A percentile compares a stretch with the other conserved stretches of the same genome.
phyloP scores from a whole-genome alignment of 2,888 invertebrate genomes.

The Ellobium chinense region DNA sequence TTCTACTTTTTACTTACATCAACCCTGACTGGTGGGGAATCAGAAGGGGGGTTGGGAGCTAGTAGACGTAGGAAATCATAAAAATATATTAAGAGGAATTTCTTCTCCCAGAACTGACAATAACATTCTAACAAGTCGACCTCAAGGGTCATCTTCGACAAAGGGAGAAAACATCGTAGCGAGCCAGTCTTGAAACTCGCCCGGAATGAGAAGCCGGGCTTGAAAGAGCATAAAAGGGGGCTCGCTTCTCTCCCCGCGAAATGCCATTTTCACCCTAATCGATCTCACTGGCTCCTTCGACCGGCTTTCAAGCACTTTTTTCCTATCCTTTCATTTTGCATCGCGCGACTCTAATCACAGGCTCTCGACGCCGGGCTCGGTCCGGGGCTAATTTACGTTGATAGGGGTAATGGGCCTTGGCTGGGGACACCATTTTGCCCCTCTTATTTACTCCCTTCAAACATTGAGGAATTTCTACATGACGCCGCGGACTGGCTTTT shows the following conservation, averaged over 20 bases:
- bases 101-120: background rate
- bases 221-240: background rate
- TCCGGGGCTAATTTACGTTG: background rate
- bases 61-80: background rate
- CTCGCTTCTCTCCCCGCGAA: background rate
- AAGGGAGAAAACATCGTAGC: background rate
- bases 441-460: background rate
- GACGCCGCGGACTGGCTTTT: background rate
- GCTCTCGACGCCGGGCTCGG: background rate
- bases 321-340: background rate
- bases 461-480: background rate
- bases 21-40: background rate
- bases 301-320: background rate
- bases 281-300: background rate
- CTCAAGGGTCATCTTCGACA: background rate
- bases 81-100: background rate
- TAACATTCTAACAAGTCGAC: background rate
- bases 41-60: no score
- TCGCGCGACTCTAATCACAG: constrained; percentile 5
- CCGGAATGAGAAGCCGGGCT: background rate
- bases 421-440: constrained; percentile 5
- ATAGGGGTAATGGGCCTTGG: constrained; percentile 24
- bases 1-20: background rate
- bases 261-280: constrained; percentile 15
- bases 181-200: background rate